These are phyloP conservation scores for Druon quercuslanigerum DNA, from an alignment of 1,140 invertebrate genomes.

Conservation along the genomic window DNA sequence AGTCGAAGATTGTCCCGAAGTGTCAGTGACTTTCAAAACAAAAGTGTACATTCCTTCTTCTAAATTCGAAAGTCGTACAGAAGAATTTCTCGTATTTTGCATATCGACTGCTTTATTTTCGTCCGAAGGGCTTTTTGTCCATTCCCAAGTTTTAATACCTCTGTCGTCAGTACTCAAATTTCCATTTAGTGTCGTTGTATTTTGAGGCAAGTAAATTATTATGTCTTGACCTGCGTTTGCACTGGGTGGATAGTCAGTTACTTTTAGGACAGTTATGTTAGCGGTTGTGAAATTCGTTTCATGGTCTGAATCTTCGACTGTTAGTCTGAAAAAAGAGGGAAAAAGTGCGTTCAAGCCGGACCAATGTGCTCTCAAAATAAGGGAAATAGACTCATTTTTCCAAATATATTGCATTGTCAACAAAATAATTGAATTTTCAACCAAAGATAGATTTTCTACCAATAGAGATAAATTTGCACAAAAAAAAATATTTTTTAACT, in stretches of 20 bases:
- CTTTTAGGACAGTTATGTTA: conserved; percentile 93
- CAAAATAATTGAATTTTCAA: too few relatives aligned
- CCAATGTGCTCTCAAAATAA: background rate
- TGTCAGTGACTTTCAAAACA: conserved; percentile 93
- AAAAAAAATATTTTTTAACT: too few relatives aligned
- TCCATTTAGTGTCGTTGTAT: conserved; percentile 91
- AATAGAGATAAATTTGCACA: too few relatives aligned
- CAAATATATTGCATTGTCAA: too few relatives aligned
- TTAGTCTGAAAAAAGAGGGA: conserved; percentile 78
- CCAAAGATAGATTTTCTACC: too few relatives aligned
- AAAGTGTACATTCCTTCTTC: conserved; percentile 97
- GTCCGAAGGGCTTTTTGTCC: conserved; percentile 92
- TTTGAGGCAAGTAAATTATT: conserved; percentile 93
- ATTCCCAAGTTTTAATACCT: conserved; percentile 94
- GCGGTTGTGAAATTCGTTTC: conserved; percentile 90
- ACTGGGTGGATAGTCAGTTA: conserved; percentile 95
- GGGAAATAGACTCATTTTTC: too few relatives aligned
- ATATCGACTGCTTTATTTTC: conserved; percentile 93
- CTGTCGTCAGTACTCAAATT: conserved; percentile 94
- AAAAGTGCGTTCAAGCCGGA: conserved; percentile 29
- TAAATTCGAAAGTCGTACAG: conserved; percentile 89
- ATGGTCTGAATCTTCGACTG: conserved; percentile 94
- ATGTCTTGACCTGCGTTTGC: conserved; percentile 94
- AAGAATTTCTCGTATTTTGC: conserved; percentile 94
- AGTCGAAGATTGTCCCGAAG: conserved; percentile 88